Evolutionary conservation across 2,797 vertebrate genomes (phyloP).

Genomic region (Discoglossus pictus): DNA sequence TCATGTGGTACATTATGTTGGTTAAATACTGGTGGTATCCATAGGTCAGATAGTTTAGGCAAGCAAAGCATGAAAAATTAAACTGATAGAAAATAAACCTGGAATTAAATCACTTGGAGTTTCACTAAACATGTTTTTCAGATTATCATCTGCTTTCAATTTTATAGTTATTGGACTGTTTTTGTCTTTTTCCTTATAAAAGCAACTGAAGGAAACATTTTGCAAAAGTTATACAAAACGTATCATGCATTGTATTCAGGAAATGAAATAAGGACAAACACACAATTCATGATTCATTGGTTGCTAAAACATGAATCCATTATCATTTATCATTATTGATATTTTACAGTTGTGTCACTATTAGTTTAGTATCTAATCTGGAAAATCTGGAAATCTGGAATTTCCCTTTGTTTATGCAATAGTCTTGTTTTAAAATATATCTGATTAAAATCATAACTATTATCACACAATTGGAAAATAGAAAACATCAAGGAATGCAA

Average conservation of each 20-base stretch:
- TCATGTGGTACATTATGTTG: not conserved
- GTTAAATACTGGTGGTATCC: not conserved
- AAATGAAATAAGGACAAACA: not conserved
- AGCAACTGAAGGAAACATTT: conserved; percentile 2
- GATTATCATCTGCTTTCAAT: not conserved
- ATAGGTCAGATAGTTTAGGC: not conserved
- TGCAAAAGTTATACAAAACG: conserved; percentile 5
- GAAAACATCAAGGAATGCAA: too few species aligned
- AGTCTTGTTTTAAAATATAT: too few species aligned
- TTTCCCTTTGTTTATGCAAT: too few species aligned
- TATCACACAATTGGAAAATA: too few species aligned
- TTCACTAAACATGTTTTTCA: not conserved
- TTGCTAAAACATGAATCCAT: too few species aligned
- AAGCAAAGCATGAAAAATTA: not conserved
- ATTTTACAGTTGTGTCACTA: too few species aligned
- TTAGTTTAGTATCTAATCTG: too few species aligned
- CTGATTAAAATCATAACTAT: too few species aligned
- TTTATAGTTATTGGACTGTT: not conserved
- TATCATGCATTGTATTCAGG: not conserved
- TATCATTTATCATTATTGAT: too few species aligned
- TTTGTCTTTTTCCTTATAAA: not conserved
- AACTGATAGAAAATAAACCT: not conserved
- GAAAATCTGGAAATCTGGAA: too few species aligned
- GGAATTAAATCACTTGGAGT: not conserved
- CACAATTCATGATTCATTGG: not conserved